Evolutionary conservation across 2,888 invertebrate species (phyloP), one percentile per base, ranked within the genome.

Genomic region (Drosophila anceps): DNA sequence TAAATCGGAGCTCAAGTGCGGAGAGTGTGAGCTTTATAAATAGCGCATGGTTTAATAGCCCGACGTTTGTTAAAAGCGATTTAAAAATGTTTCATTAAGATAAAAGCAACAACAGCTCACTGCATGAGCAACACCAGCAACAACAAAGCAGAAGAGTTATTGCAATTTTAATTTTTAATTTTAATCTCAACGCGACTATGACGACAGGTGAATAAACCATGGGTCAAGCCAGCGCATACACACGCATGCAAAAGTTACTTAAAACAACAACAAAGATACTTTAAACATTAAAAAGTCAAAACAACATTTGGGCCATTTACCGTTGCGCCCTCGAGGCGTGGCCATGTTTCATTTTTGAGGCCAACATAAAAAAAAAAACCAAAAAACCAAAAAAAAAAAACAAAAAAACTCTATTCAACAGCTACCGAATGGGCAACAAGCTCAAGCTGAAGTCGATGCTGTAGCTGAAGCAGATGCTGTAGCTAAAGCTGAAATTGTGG

Each of bases 21-120:
- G 77, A 63, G 75, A 87, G 88, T 90, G 71, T 87, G 84, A 70
- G 85, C 88, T 82, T 82, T 84, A 81, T 77, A 83, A 77, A 82
- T 82, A 73, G 87, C 72, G 72, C 43, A 75, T 83, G 76, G 60
- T 69, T 90, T 84, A 82, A 87, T 89, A 68, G 82, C 72, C 59
- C 53, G 55, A 51, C 67, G 82, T 80, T 82, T 76, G 76, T 86
- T 82, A 85, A 91, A 88, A 81, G 81, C 73, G 80, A 83, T 81
- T 85, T 82, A 76, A 85, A 85, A 85, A 88, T 59, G 90, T 85
- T 90, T 90, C 85, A 85, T 90, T 85, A 85, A 90, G 84, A 85
- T 90, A 90, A 85, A 75, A 58, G n/a, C 41, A 37, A 41, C 60
- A 75, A 63, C 54, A 63, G 48, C 37, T 74, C 15, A 2, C 60